Percentiles rank a stretch among this genome's conserved stretches.
Evolutionary conservation across 1,140 invertebrate genomes (phyloP).

Genomic region (Patella vulgata): DNA sequence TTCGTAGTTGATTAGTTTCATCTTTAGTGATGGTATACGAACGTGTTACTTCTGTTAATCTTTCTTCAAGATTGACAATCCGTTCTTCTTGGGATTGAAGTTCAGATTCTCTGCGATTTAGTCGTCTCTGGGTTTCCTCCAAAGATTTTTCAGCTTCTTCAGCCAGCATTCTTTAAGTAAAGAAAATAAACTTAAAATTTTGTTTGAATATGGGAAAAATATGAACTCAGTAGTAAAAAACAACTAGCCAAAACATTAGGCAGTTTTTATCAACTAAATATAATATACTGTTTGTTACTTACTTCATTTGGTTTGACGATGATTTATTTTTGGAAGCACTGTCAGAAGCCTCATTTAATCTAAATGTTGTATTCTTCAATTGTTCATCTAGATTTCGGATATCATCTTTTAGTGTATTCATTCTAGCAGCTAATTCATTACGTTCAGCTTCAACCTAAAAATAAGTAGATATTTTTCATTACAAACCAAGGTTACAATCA

Average conservation of each 20-base stretch:
- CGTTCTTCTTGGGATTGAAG: conserved; percentile 49
- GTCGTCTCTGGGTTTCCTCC: conserved; percentile 54
- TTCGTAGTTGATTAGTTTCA: conserved; percentile 54
- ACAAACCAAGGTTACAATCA: no score
- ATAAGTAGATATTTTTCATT: no score
- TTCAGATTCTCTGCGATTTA: conserved; percentile 52
- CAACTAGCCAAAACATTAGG: no score
- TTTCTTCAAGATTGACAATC: conserved; percentile 49
- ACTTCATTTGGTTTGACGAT: conserved; percentile 64
- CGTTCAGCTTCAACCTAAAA: conserved; percentile 56
- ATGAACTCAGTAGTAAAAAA: no score
- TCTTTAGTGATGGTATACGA: conserved; percentile 36
- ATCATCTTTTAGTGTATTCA: conserved; percentile 52
- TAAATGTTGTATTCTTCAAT: conserved; percentile 50
- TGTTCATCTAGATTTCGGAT: conserved; percentile 55
- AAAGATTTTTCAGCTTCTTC: conserved; percentile 62
- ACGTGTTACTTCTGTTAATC: conserved; percentile 42
- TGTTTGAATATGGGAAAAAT: not conserved
- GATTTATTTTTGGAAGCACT: conserved; percentile 49
- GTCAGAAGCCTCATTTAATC: conserved; percentile 51
- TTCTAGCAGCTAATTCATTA: conserved; percentile 46
- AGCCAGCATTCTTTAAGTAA: conserved; percentile 52
- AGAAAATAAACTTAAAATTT: conserved; percentile 9
- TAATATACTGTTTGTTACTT: no score
- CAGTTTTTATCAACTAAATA: no score